Percentiles rank a stretch among this genome's conserved stretches.
Evolutionary conservation across 2,113 vertebrate species (phyloP).

Genomic region (Kryptolebias marmoratus): DNA sequence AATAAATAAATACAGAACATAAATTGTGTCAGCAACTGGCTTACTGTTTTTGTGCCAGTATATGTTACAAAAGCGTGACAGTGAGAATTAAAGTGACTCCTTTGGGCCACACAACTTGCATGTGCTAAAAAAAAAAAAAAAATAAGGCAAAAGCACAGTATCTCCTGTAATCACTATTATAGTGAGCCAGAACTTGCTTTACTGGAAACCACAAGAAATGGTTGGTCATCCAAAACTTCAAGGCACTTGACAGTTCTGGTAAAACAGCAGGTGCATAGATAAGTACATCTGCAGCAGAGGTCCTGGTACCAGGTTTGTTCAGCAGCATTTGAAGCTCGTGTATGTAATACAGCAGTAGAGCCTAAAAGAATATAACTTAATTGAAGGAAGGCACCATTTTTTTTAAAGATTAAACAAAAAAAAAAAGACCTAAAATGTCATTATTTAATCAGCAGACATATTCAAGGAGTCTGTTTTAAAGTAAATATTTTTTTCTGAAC

Average conservation of each 20-base stretch:
- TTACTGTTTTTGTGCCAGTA: conserved; percentile 34
- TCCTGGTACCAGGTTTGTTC: conserved; percentile 12
- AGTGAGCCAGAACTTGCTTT: not conserved
- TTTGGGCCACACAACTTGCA: conserved; percentile 35
- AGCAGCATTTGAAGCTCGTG: not conserved
- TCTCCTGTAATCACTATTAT: conserved; percentile 20
- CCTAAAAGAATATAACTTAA: no score
- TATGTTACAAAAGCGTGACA: conserved; percentile 38
- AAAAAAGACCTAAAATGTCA: no score
- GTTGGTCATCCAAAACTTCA: conserved; percentile 11
- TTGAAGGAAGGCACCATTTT: no score
- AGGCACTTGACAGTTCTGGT: conserved; percentile 1
- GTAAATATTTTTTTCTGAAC: no score
- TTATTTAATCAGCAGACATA: no score
- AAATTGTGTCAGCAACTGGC: conserved; percentile 17
- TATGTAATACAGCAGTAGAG: not conserved
- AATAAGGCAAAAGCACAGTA: conserved; percentile 25
- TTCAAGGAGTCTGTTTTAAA: no score
- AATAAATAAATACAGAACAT: not conserved
- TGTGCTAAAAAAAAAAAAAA: conserved; percentile 30
- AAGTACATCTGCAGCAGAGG: conserved; percentile 4
- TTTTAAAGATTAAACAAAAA: no score
- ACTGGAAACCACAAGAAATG: conserved; percentile 25
- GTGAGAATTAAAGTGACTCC: conserved; percentile 45
- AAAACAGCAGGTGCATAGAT: conserved; percentile 9